Conservation (phyloP, 2,113 vertebrate genomes). For the Thomomys bottae region DNA sequence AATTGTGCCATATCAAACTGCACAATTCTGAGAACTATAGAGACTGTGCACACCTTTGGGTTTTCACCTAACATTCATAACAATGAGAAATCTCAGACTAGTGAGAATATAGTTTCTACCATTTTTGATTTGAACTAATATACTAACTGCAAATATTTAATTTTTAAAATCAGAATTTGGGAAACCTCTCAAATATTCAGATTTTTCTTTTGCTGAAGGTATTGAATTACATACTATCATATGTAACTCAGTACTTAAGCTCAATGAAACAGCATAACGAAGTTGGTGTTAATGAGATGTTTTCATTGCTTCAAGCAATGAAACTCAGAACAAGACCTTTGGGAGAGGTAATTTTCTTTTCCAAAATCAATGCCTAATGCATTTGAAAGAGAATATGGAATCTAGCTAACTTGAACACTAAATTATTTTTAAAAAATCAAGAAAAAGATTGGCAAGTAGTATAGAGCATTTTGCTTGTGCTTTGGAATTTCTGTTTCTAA, state of each 20-base stretch:
- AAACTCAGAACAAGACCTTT: background rate
- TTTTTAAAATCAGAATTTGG: background rate
- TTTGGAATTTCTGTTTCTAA: background rate
- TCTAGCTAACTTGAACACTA: background rate
- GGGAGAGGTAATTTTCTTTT: background rate
- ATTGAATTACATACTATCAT: background rate
- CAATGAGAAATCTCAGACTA: background rate
- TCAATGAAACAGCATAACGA: background rate
- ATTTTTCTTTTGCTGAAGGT: background rate
- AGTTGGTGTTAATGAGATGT: background rate
- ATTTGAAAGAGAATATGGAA: background rate
- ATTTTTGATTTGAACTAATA: background rate
- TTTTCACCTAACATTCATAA: background rate
- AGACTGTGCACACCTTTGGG: background rate
- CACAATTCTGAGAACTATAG: background rate
- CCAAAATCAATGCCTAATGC: background rate
- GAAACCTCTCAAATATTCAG: background rate
- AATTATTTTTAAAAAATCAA: too few species aligned
- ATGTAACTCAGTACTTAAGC: background rate
- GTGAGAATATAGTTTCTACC: background rate
- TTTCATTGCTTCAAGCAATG: background rate
- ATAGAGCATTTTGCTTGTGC: background rate
- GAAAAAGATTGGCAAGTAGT: too few species aligned
- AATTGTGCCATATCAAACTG: conserved; percentile 30
- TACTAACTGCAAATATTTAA: background rate